Evolutionary conservation across 1,140 invertebrate genomes (phyloP).

Genomic region (Bursaphelenchus mucronatus): DNA sequence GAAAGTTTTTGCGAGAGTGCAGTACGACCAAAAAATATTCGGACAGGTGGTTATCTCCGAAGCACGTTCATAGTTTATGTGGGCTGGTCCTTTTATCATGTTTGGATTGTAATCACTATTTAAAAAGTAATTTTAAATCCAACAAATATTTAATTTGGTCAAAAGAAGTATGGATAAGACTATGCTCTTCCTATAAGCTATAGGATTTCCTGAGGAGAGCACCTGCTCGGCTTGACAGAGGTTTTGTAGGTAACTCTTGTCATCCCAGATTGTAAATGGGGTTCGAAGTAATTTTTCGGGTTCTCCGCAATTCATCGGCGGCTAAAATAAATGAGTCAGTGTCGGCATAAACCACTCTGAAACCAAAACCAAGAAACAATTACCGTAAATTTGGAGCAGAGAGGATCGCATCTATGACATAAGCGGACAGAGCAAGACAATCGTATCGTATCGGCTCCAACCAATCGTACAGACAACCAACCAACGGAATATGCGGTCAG

Average conservation of each 20-base stretch:
- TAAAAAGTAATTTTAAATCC: no score
- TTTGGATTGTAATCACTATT: no score
- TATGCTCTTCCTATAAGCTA: not conserved
- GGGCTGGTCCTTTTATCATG: no score
- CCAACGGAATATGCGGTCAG: slow-evolving; percentile 35
- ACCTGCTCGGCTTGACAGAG: not conserved
- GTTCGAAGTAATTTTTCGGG: not conserved
- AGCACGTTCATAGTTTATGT: no score
- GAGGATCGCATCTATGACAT: slow-evolving; percentile 40
- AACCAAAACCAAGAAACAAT: slow-evolving; percentile 1
- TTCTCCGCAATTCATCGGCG: slow-evolving; percentile 22
- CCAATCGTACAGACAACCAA: slow-evolving; percentile 47
- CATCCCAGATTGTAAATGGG: slow-evolving; percentile 17
- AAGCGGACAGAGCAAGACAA: slow-evolving; percentile 44
- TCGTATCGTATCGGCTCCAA: slow-evolving; percentile 36
- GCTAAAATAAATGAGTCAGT: slow-evolving; percentile 13
- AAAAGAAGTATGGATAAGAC: no score
- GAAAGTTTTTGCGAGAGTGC: no score
- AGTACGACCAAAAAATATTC: no score
- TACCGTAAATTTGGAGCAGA: slow-evolving; percentile 34
- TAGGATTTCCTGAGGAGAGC: not conserved
- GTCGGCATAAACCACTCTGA: slow-evolving; percentile 3
- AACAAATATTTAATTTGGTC: no score
- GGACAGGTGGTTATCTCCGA: no score
- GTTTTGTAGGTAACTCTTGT: not conserved